These are phyloP conservation scores for Chelonoidis abingdonii DNA, from an alignment of 2,113 vertebrate genomes.

Conservation along the genomic window DNA sequence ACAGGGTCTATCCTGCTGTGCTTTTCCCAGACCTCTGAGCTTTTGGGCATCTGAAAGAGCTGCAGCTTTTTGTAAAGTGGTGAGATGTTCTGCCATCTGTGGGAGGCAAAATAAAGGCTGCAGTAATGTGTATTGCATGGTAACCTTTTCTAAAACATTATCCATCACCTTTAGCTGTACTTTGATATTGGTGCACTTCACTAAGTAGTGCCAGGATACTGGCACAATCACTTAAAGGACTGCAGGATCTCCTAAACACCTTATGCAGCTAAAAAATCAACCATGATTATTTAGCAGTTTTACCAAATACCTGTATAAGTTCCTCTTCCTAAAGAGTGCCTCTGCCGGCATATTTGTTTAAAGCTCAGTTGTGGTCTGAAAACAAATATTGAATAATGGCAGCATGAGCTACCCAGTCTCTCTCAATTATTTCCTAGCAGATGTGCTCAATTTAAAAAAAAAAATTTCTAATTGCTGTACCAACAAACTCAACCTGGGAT, in stretches of 20 bases:
- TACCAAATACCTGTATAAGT: not conserved
- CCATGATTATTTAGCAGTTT: not conserved
- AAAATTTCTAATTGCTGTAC: not conserved
- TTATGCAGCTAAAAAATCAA: not conserved
- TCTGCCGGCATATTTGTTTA: not conserved
- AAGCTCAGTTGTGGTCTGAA: not conserved
- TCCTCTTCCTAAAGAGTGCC: not conserved
- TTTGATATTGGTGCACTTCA: not conserved
- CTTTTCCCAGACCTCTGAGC: not conserved
- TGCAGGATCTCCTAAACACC: not conserved
- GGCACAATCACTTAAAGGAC: not conserved
- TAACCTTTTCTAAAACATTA: not conserved
- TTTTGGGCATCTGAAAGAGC: not conserved
- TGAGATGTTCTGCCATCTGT: not conserved
- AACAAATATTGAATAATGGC: not conserved
- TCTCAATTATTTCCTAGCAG: not conserved
- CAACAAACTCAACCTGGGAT: not conserved
- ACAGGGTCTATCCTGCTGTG: not conserved
- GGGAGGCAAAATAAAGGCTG: not conserved
- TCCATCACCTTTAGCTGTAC: not conserved
- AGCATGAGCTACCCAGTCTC: not conserved
- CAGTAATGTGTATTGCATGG: not conserved
- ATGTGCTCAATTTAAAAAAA: not conserved
- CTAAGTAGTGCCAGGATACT: not conserved
- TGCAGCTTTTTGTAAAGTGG: not conserved